Conservation (phyloP, 2,888 invertebrate genomes). For the Lampropteryx suffumata region DNA sequence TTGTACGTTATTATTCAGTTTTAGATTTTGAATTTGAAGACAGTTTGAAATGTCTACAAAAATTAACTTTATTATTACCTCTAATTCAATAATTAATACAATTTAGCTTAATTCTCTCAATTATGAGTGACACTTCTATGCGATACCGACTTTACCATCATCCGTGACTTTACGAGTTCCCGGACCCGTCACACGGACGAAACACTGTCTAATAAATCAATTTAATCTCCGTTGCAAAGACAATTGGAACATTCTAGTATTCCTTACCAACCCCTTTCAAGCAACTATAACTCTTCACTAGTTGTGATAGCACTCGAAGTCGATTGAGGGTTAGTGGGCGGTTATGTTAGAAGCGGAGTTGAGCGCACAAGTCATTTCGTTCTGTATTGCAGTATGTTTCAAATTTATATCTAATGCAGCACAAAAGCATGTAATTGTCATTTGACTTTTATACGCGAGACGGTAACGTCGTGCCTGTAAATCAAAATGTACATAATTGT, state of each 20-base stretch:
- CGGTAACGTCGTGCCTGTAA: constrained; percentile 51
- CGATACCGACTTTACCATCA: constrained; percentile 31
- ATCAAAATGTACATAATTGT: constrained; percentile 58
- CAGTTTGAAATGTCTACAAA: no score
- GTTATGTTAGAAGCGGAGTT: constrained; percentile 42
- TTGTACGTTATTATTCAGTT: no score
- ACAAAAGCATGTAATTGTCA: constrained; percentile 68
- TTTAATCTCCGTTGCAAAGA: constrained; percentile 69
- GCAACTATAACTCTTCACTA: constrained; percentile 22
- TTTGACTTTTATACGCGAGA: constrained; percentile 59
- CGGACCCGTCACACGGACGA: constrained; percentile 64
- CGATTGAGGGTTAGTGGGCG: constrained; percentile 16
- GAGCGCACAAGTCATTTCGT: constrained; percentile 65
- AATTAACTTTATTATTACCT: no score
- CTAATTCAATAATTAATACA: no score
- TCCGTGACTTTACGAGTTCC: constrained; percentile 58
- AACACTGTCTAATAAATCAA: constrained; percentile 73
- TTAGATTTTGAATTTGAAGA: no score
- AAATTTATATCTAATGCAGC: constrained; percentile 65
- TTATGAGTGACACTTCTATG: constrained; percentile 7
- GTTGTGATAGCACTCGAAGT: constrained; percentile 29
- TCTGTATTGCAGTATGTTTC: constrained; percentile 48
- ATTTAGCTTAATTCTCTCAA: no score
- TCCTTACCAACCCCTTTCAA: constrained; percentile 24
- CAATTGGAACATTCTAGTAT: constrained; percentile 58